phyloP scores from a whole-genome alignment of 2,888 invertebrate genomes.

The Cybosia mesomella region DNA sequence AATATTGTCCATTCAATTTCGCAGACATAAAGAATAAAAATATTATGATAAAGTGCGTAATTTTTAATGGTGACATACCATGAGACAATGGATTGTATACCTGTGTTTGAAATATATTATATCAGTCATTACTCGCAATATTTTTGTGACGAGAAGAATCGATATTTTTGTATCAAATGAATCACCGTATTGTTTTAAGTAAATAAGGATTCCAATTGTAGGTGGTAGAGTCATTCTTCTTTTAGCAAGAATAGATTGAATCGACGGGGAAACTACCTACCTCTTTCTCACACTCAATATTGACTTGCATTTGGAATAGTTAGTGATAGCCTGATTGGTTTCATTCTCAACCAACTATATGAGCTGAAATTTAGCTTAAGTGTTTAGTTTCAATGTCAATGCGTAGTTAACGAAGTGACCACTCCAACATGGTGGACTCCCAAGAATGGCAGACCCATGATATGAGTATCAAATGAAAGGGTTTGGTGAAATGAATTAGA shows the following conservation, averaged over 20 bases:
- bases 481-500: no score
- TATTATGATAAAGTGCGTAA: constrained; percentile 1
- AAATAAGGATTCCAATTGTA: not conserved
- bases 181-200: not conserved
- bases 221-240: not conserved
- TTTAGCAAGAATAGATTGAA: not conserved
- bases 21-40: constrained; percentile 12
- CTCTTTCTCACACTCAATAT: no score
- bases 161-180: not conserved
- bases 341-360: no score
- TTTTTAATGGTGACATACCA: constrained; percentile 8
- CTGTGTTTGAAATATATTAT: constrained; percentile 8
- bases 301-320: no score
- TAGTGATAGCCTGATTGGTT: no score
- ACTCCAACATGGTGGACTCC: no score
- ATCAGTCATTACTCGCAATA: not conserved
- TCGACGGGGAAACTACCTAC: not conserved
- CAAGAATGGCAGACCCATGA: no score
- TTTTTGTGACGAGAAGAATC: not conserved
- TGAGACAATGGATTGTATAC: constrained; percentile 2
- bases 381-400: no score
- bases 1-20: constrained; percentile 11
- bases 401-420: no score
- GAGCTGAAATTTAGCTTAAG: no score
- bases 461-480: no score